These are phyloP conservation scores for Conopomorpha cramerella DNA, from an alignment of 1,140 invertebrate species.

Conservation along the genomic window DNA sequence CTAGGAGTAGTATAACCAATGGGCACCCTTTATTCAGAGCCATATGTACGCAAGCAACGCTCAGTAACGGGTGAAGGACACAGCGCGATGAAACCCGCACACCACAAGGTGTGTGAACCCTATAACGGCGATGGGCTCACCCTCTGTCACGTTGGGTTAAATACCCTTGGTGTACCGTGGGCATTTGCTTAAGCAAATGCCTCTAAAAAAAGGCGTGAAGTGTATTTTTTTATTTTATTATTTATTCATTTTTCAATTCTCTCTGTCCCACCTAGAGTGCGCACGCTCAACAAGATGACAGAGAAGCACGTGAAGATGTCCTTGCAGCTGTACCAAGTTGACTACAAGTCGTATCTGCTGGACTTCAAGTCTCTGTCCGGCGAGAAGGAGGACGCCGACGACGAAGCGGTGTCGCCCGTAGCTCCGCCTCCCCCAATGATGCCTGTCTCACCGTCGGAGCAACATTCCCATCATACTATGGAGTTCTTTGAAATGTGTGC, in stretches of 20 bases:
- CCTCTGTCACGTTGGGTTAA: no score
- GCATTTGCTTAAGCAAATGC: no score
- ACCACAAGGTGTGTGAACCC: no score
- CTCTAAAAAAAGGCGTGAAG: no score
- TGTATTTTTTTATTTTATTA: slow-evolving; percentile 1
- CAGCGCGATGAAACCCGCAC: no score
- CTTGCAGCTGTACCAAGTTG: slow-evolving; percentile 97
- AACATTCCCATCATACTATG: slow-evolving; percentile 90
- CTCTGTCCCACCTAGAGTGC: slow-evolving; percentile 77
- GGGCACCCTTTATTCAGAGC: no score
- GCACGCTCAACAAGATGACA: slow-evolving; percentile 83
- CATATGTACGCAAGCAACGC: no score
- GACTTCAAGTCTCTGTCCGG: slow-evolving; percentile 95
- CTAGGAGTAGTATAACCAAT: no score
- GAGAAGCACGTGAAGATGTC: slow-evolving; percentile 94
- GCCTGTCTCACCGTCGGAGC: slow-evolving; percentile 10
- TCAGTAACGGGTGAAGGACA: no score
- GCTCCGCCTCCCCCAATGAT: slow-evolving; percentile 28
- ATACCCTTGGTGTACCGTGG: no score
- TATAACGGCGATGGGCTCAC: no score
- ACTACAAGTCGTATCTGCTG: slow-evolving; percentile 94
- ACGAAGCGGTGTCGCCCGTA: slow-evolving; percentile 54
- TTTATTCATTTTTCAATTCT: not conserved
- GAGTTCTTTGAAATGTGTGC: slow-evolving; percentile 99
- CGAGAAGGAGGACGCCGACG: slow-evolving; percentile 71